A percentile compares a stretch with the other conserved stretches of the same genome.
Evolutionary conservation across 35 echinoderm and acorn worm genomes (phyloP).

Genomic region (Hemicentrotus pulcherrimus): DNA sequence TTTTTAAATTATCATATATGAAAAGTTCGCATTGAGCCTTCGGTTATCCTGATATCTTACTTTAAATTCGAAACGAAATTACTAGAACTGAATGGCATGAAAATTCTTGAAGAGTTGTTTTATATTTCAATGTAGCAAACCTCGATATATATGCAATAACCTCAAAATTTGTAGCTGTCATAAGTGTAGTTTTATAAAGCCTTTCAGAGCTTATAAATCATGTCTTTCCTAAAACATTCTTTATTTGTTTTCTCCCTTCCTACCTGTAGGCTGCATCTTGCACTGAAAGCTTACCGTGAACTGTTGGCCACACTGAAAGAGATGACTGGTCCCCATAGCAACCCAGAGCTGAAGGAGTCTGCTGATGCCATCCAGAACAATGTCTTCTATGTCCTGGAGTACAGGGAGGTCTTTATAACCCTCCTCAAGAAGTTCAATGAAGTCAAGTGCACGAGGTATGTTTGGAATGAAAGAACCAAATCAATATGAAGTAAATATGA

Average conservation of each 20-base stretch:
- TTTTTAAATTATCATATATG: too few relatives aligned
- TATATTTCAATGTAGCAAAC: too few relatives aligned
- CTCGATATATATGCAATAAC: too few relatives aligned
- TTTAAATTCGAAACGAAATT: too few relatives aligned
- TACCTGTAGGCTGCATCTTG: constrained; percentile 73
- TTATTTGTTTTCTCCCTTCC: background rate
- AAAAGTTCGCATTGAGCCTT: too few relatives aligned
- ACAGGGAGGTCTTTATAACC: constrained; percentile 76
- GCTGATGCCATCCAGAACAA: constrained; percentile 84
- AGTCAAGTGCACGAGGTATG: constrained; percentile 69
- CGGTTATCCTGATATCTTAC: too few relatives aligned
- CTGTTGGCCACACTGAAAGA: constrained; percentile 73
- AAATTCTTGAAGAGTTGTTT: too few relatives aligned
- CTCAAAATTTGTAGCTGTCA: background rate
- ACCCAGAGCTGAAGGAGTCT: constrained; percentile 70
- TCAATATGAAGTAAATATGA: background rate
- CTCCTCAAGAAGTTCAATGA: constrained; percentile 90
- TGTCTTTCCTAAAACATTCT: background rate
- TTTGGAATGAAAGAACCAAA: background rate
- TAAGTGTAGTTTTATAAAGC: too few relatives aligned
- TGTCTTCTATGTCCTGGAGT: constrained; percentile 91
- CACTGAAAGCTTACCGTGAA: constrained; percentile 79
- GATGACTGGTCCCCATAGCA: constrained; percentile 55
- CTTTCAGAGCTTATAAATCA: background rate
- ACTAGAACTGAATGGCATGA: too few relatives aligned